phyloP scores from a whole-genome alignment of 2,113 vertebrate species.

The Romanogobio albipinnatus region DNA sequence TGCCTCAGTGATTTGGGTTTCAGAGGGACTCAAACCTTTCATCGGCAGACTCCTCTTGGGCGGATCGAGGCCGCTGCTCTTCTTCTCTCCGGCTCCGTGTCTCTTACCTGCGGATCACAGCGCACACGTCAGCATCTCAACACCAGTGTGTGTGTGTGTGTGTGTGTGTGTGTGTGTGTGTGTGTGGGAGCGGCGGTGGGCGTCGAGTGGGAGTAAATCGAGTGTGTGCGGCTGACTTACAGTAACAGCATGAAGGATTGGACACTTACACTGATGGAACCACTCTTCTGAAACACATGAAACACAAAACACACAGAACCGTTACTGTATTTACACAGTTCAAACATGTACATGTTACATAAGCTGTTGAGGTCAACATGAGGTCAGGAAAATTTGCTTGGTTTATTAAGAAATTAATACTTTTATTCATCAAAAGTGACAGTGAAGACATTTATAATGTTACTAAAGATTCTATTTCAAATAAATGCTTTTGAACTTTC shows the following conservation, averaged over 20 bases:
- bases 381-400: neutral
- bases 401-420: neutral
- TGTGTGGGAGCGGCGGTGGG: conserved; percentile 37
- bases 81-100: conserved; percentile 86
- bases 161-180: neutral
- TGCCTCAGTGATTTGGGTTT: neutral
- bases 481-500: neutral
- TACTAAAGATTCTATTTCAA: neutral
- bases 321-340: too few species aligned
- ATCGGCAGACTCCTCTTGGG: conserved; percentile 87
- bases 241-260: conserved; percentile 53
- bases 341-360: neutral
- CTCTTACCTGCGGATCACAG: conserved; percentile 85
- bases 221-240: conserved; percentile 49
- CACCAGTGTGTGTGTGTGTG: neutral
- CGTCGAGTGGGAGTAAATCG: conserved; percentile 44
- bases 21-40: conserved; percentile 79
- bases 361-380: neutral
- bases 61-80: conserved; percentile 89
- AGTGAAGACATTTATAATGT: neutral
- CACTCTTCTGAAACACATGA: conserved; percentile 88
- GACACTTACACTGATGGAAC: conserved; percentile 93
- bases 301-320: conserved; percentile 53
- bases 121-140: neutral
- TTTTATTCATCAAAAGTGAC: neutral